Evolutionary conservation across 2,888 invertebrate species (phyloP), one percentile per base, ranked within the genome.

Genomic region (Drosophila prolongata): DNA sequence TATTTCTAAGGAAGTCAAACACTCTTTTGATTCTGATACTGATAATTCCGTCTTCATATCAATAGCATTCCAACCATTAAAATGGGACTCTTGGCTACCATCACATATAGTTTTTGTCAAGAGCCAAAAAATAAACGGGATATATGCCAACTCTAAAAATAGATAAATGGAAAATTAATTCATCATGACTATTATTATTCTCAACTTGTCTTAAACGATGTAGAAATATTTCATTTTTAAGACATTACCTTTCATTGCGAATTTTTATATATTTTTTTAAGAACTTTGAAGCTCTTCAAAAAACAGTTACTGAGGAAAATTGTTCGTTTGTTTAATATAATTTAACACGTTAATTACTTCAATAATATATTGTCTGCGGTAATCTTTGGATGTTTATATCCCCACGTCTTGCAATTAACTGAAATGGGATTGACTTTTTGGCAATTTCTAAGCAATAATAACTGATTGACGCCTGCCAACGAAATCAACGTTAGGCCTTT

Each of bases 341-440:
- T 10, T 11, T 13, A 24, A 24, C 3, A 24, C 24, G 3, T 14
- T 10, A 3, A 30, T 14, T 34, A 30, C 6, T 43, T 35, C 1
- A 19, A 38, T 5, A 3, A 2, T 55, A 6, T 37, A 16, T 27
- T n/a, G 6, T 10, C 2, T 14, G 11, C 6, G 19, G 19, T 8
- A 11, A 3, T 11, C 11, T 34, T n/a, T 1, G 6, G 13, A 27
- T 54, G 42, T n/a, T 19, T 27, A 24, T 40, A 6, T 27, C 9
- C n/a, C 14, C 11, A 50, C 35, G 53, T 14, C 34, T 52, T 14
- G 8, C 2, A 27, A 37, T 40, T 60, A 49, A 70, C 68, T 70
- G 42, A 68, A 44, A 9, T 53, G 34, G 14, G 10, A 24, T 44
- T 3, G 3, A 27, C 6, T 1, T 50, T 59, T 68, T 16, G 16